Base-by-base conservation (phyloP, 2,113 vertebrate species). In the Vulpes vulpes region DNA sequence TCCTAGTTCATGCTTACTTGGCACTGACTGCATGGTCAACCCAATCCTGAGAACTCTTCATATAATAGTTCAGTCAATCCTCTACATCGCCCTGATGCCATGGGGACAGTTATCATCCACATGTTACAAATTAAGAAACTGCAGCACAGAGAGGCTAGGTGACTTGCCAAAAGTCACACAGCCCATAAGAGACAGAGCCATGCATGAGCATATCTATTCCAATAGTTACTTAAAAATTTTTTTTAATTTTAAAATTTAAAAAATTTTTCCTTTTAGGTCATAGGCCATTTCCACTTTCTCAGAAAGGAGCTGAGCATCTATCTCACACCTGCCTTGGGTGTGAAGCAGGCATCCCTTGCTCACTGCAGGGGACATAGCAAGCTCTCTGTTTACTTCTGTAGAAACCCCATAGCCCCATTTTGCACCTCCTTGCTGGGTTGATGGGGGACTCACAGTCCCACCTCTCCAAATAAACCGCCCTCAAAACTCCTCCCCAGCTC, bases 1-100 rank as follows among this genome's bases (percentile, higher is more conserved):
- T 17, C 17, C 19, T 0, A 20, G 67, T 67, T 43, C 5, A 60
- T 3, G 27, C 23, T 15, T 4, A 20, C 14, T 32, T 1, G 23
- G 60, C 32, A 6, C 82, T 74, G 23, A 62, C 57, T 0, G 0
- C 0, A 1, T 11, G 38, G 25, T n/a, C 35, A 20, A 80, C 30
- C 53, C 11, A 4, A 30, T 15, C 30, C 81, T 5, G 53, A 67
- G 15, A 78, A 62, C 49, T 43, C n/a, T 3, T 30, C 11, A 17
- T 0, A 0, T 11, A 20, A 5, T 0, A 43, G 32, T 30, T 74
- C 22, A 15, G 9, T 19, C 25, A 4, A 57, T n/a, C 80, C 69
- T 69, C 25, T 8, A 5, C 51, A 22, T 10, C 20, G 51, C 32
- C 12, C 67, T 23, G 65, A 74, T 1, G 11, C 35, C 3, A 14